Percentiles rank a stretch among this genome's conserved stretches.
Evolutionary conservation across 2,113 vertebrate genomes (phyloP).

Genomic region (Petroica traversi): DNA sequence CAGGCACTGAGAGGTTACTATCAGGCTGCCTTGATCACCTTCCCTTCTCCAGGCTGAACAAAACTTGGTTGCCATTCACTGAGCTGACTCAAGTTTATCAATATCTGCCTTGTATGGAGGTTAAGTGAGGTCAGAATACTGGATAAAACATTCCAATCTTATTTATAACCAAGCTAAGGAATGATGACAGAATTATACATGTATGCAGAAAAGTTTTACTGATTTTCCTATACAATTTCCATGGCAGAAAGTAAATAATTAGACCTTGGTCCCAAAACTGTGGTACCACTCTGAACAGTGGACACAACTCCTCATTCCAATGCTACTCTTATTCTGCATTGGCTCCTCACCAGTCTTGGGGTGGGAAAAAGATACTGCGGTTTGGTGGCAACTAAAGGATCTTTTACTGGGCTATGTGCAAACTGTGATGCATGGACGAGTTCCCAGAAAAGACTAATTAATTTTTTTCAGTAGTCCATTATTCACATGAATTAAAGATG

Average conservation of each 20-base stretch:
- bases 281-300: too few species aligned
- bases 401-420: background rate
- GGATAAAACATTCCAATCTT: background rate
- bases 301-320: too few species aligned
- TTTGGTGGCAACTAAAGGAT: too few species aligned
- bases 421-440: background rate
- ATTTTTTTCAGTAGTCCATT: background rate
- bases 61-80: fast-evolving
- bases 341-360: too few species aligned
- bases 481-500: background rate
- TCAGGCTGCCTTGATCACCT: background rate
- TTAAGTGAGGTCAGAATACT: background rate
- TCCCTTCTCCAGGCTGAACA: background rate
- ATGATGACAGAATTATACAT: too few species aligned
- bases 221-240: too few species aligned
- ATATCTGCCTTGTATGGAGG: background rate
- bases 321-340: too few species aligned
- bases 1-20: background rate
- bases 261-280: too few species aligned
- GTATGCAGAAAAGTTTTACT: too few species aligned
- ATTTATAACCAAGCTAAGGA: too few species aligned
- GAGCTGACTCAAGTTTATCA: background rate
- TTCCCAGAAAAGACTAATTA: background rate
- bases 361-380: too few species aligned
- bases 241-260: too few species aligned